These are phyloP conservation scores for Psittacula derbiana DNA, from an alignment of 2,797 vertebrate species.

Conservation along the genomic window DNA sequence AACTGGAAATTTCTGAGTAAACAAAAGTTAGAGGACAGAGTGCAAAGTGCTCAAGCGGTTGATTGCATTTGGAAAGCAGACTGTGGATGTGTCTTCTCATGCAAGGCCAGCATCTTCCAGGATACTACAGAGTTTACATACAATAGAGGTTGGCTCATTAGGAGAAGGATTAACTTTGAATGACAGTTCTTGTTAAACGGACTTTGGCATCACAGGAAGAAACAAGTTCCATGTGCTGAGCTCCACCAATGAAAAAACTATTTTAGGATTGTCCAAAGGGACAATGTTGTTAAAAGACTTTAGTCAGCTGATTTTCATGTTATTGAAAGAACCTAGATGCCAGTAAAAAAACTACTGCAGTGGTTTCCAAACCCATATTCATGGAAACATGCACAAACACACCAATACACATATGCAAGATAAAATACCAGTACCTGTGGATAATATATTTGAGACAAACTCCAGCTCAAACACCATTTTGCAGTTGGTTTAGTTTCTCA, in stretches of 20 bases:
- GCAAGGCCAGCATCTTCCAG: slow-evolving; percentile 15
- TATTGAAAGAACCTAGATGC: background rate
- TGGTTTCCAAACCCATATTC: background rate
- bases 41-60: background rate
- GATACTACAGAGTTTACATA: background rate
- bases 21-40: background rate
- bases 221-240: background rate
- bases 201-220: background rate
- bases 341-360: background rate
- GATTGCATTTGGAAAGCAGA: background rate
- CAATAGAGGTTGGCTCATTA: background rate
- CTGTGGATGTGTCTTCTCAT: background rate
- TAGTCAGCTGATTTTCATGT: background rate
- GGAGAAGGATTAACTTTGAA: background rate
- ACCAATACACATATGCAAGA: background rate
- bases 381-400: background rate
- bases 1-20: background rate
- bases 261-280: background rate
- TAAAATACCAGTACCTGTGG: background rate
- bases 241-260: background rate
- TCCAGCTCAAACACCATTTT: background rate
- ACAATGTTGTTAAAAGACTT: background rate
- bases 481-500: background rate
- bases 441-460: background rate
- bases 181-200: background rate